A percentile compares a stretch with the other conserved stretches of the same genome.
Conservation (phyloP, 2,113 vertebrate genomes). For the Pachypanchax playfairii region DNA sequence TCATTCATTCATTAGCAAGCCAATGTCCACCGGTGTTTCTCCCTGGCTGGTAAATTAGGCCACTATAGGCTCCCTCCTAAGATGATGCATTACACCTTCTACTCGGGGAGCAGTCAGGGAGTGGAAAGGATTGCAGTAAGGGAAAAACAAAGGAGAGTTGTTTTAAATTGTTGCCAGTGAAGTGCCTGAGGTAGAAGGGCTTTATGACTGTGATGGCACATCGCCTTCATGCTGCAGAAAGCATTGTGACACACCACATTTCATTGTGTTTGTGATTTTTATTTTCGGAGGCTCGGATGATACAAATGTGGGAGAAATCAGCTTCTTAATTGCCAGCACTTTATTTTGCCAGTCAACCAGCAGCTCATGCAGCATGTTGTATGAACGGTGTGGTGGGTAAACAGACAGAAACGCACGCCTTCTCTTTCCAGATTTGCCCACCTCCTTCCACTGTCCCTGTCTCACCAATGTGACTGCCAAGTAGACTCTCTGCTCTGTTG, state of each 20-base stretch:
- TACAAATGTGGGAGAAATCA: slow-evolving; percentile 30
- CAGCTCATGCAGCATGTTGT: slow-evolving; percentile 50
- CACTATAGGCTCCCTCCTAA: slow-evolving; percentile 42
- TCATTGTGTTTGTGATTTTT: slow-evolving; percentile 37
- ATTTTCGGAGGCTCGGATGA: slow-evolving; percentile 40
- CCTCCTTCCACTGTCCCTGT: slow-evolving; percentile 9
- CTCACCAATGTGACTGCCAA: slow-evolving; percentile 67
- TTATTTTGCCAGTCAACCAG: slow-evolving; percentile 52
- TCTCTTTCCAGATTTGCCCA: slow-evolving; percentile 28
- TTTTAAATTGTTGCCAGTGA: slow-evolving; percentile 64
- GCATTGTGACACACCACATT: slow-evolving; percentile 41
- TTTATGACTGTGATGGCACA: slow-evolving; percentile 57
- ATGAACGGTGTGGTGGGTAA: slow-evolving; percentile 45
- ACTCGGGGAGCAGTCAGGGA: slow-evolving; percentile 35
- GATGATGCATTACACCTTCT: slow-evolving; percentile 66
- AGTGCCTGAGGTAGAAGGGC: slow-evolving; percentile 57
- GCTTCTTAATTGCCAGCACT: slow-evolving; percentile 63
- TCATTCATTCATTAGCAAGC: slow-evolving; percentile 72
- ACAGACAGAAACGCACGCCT: slow-evolving; percentile 47
- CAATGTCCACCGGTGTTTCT: slow-evolving; percentile 59
- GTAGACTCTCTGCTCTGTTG: slow-evolving; percentile 70
- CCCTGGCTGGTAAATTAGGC: slow-evolving; percentile 61
- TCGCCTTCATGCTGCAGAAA: slow-evolving; percentile 57
- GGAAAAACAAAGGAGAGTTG: slow-evolving; percentile 55
- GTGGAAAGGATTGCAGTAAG: slow-evolving; percentile 31